Conservation (phyloP, 1,140 invertebrate genomes). For the Aethina tumida region DNA sequence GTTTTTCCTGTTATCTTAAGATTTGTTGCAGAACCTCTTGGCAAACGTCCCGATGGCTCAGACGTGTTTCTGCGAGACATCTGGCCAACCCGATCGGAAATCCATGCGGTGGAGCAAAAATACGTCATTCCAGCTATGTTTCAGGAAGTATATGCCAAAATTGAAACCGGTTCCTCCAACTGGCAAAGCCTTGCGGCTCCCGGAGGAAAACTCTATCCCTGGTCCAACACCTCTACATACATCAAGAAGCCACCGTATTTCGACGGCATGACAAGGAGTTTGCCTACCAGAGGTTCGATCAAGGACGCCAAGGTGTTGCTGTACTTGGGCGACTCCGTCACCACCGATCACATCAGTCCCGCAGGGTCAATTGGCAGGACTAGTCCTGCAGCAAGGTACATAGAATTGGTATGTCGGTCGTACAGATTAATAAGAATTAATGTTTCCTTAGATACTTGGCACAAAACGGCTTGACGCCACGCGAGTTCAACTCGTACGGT, state of each 20-base stretch:
- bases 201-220: conserved; percentile 78
- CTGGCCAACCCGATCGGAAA: conserved; percentile 88
- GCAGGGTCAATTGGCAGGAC: conserved; percentile 94
- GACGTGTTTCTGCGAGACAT: conserved; percentile 83
- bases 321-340: conserved; percentile 88
- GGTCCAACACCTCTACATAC: conserved; percentile 87
- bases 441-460: conserved; percentile 58
- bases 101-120: conserved; percentile 80
- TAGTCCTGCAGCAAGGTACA: conserved; percentile 69
- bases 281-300: conserved; percentile 48
- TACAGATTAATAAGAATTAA: conserved; percentile 1
- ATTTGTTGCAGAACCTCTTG: conserved; percentile 36
- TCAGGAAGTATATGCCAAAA: conserved; percentile 83
- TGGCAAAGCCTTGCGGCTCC: conserved; percentile 83
- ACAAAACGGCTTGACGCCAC: conserved; percentile 67
- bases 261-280: conserved; percentile 49
- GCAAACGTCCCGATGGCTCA: conserved; percentile 56
- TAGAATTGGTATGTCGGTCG: conserved; percentile 1
- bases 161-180: conserved; percentile 71
- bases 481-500: conserved; percentile 97
- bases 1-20: background rate
- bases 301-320: conserved; percentile 67
- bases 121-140: conserved; percentile 97
- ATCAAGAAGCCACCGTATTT: conserved; percentile 98
- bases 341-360: conserved; percentile 97